Percentiles rank a stretch among this genome's conserved stretches.
These are phyloP conservation scores for Clarias gariepinus DNA, from an alignment of 2,113 vertebrate genomes.

Conservation along the genomic window DNA sequence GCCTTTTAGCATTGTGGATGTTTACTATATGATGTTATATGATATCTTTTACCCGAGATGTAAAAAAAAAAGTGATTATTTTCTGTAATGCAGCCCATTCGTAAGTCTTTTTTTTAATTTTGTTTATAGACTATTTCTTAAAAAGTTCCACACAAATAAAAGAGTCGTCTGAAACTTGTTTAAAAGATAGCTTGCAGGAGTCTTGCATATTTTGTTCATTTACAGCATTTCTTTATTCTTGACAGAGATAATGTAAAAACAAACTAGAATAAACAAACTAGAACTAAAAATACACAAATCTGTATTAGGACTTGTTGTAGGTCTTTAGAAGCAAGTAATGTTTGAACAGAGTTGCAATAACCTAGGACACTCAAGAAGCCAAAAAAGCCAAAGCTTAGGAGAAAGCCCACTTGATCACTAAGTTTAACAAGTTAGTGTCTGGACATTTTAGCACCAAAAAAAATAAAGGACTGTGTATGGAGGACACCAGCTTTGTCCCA, in stretches of 20 bases:
- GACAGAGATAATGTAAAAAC: conserved; percentile 5
- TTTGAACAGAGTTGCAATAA: no score
- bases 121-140: not conserved
- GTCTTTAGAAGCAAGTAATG: not conserved
- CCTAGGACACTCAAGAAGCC: no score
- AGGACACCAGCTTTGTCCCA: not conserved
- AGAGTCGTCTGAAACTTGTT: not conserved
- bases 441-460: not conserved
- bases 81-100: not conserved
- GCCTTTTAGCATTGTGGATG: not conserved
- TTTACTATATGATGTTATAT: not conserved
- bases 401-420: no score
- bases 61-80: not conserved
- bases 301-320: not conserved
- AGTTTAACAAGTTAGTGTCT: no score
- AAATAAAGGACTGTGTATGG: not conserved
- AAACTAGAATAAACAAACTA: conserved; percentile 5
- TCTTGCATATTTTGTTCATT: not conserved
- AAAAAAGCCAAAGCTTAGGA: no score
- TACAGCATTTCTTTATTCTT: conserved; percentile 1
- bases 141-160: not conserved
- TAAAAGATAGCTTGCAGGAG: not conserved
- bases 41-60: not conserved
- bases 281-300: not conserved
- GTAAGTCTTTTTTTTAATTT: not conserved